A percentile compares a stretch with the other conserved stretches of the same genome.
Evolutionary conservation across 2,888 invertebrate species (phyloP).

Genomic region (Nemotelus pantherinus): DNA sequence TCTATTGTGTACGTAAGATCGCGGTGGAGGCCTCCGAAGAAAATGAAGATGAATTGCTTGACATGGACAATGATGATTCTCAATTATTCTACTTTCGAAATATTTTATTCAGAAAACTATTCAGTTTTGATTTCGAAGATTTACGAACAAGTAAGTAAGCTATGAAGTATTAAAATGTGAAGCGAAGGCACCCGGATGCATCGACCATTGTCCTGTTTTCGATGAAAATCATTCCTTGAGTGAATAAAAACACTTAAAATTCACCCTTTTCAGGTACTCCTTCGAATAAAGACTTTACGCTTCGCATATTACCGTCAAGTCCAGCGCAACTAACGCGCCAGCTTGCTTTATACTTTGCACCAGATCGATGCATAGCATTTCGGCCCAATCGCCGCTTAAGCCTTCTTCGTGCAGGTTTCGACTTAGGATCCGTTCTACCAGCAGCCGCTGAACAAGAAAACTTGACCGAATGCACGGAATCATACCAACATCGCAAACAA

Average conservation of each 20-base stretch:
- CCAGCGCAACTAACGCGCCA: neutral
- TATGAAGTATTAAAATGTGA: neutral
- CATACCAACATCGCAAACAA: slow-evolving; percentile 17
- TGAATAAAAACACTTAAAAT: neutral
- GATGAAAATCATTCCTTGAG: no score
- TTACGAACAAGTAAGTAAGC: slow-evolving; percentile 12
- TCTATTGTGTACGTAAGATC: slow-evolving; percentile 7
- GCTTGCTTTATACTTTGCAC: slow-evolving; percentile 3
- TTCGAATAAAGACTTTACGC: slow-evolving; percentile 20
- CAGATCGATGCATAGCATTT: neutral
- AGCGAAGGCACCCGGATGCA: no score
- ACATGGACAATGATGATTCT: neutral
- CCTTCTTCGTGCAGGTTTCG: slow-evolving; percentile 11
- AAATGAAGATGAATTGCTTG: neutral
- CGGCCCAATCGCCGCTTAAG: neutral
- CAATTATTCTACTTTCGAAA: neutral
- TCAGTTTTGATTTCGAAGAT: neutral
- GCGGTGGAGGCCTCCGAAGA: neutral
- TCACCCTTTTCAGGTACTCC: slow-evolving; percentile 1
- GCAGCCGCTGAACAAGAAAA: neutral
- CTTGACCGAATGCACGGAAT: neutral
- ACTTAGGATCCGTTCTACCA: neutral
- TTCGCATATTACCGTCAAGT: neutral
- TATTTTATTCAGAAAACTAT: slow-evolving; percentile 2
- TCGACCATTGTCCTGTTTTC: no score